Evolutionary conservation across 2,888 invertebrate species (phyloP).

Genomic region (Agriotes lineatus): DNA sequence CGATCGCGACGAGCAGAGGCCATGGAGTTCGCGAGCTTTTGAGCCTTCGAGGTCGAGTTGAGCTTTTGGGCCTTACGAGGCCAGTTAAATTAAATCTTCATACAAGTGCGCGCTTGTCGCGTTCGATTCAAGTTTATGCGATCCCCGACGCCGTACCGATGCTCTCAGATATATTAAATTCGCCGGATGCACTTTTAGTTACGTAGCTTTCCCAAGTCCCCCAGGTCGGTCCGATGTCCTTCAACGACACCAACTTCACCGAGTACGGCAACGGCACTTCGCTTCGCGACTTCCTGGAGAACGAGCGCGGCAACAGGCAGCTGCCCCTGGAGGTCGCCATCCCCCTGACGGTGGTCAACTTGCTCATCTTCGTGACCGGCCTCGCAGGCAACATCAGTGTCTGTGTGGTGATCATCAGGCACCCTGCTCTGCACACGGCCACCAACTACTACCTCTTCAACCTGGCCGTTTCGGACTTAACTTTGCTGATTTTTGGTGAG

Average conservation of each 20-base stretch:
- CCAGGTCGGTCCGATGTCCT: too few relatives aligned
- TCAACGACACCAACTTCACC: neutral
- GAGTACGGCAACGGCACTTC: conserved; percentile 28
- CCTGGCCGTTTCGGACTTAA: conserved; percentile 87
- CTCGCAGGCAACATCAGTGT: conserved; percentile 87
- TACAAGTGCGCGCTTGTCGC: too few relatives aligned
- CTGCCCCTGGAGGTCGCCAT: conserved; percentile 60
- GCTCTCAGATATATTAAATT: conserved; percentile 1
- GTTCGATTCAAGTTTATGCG: too few relatives aligned
- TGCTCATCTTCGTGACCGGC: conserved; percentile 85
- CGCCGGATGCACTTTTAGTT: conserved; percentile 2
- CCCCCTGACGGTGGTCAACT: conserved; percentile 78
- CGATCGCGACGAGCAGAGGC: conserved; percentile 19
- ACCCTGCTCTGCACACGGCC: conserved; percentile 87
- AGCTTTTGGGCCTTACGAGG: too few relatives aligned
- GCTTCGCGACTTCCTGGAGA: conserved; percentile 51
- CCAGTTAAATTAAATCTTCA: too few relatives aligned
- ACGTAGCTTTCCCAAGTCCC: too few relatives aligned
- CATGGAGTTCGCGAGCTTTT: too few relatives aligned
- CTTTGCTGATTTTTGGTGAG: conserved; percentile 85
- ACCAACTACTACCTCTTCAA: conserved; percentile 94
- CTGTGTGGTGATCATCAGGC: conserved; percentile 85
- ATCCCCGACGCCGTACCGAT: too few relatives aligned
- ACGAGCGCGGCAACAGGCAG: conserved; percentile 58
- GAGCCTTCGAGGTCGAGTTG: too few relatives aligned